Evolutionary conservation across 2,888 invertebrate species (phyloP), one percentile per base, ranked within the genome.

Genomic region (Tachina lurida): DNA sequence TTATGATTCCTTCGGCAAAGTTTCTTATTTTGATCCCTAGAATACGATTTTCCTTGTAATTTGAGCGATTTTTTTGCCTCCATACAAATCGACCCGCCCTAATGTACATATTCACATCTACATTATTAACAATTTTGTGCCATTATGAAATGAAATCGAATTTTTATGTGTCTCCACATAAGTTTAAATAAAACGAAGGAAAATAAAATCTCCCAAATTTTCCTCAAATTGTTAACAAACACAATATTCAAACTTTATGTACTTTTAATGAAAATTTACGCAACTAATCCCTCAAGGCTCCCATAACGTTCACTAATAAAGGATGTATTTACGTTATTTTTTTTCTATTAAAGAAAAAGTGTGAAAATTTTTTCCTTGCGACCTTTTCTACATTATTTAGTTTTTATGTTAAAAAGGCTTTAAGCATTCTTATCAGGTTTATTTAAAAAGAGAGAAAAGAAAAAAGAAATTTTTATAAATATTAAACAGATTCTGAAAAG

Each of bases 131-230:
- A 31, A 31, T 31, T 31, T 31, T 31, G 7, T 7, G 31, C 31
- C 31, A 31, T 31, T 31, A 31, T 31, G 5, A 31, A 31, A 31
- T 7, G 17, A 56, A 56, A 31, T 9, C 31, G 31, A 58, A 54
- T 76, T 65, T 63, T 65, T 79, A 63, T 79, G 65, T 31, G 76
- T 84, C 71, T 80, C 60, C 65, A 73, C 62, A 73, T 45, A 67
- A 54, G 22, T 60, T 62, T 68, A 12, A 39, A 43, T 17, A 83
- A 49, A 13, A 52, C 43, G 12, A 56, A 41, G 43, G 12, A 70
- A 62, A 82, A 76, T 65, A 56, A 56, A 73, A 80, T 82, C 17
- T 73, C 41, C 56, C 7, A 5, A 39, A 17, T 7, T 7, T 31
- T 31, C 7, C 7, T 7, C 31, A 31, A 31, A 31, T 31, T 31